Conservation (phyloP, 1,140 invertebrate genomes). For the Apis florea region DNA sequence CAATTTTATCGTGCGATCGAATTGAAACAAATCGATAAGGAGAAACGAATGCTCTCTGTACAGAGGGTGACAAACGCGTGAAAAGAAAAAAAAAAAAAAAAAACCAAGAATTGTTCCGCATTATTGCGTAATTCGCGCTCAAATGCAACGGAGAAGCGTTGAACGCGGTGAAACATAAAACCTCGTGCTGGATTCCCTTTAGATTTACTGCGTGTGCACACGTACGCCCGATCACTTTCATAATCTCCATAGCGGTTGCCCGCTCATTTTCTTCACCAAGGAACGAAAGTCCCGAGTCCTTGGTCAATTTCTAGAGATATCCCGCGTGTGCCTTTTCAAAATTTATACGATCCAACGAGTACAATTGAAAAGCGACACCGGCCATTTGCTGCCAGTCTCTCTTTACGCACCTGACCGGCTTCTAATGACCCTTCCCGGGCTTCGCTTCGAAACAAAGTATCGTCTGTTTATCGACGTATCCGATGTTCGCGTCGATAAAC, state of each 20-base stretch:
- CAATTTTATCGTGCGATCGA: background rate
- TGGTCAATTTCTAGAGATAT: constrained; percentile 29
- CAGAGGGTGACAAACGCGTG: background rate
- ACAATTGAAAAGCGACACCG: constrained; percentile 36
- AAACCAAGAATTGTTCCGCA: background rate
- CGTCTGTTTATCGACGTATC: background rate
- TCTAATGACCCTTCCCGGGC: background rate
- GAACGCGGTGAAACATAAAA: constrained; percentile 31
- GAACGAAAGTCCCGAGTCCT: constrained; percentile 32
- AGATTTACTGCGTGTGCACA: constrained; percentile 32
- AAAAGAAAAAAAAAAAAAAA: background rate
- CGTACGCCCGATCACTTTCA: constrained; percentile 32
- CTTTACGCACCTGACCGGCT: background rate
- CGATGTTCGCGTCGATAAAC: background rate
- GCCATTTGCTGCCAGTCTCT: constrained; percentile 14
- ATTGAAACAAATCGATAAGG: background rate
- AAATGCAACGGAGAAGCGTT: background rate
- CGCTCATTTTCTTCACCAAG: constrained; percentile 11
- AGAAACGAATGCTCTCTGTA: rapidly evolving
- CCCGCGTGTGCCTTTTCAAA: background rate
- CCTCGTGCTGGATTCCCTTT: constrained; percentile 8
- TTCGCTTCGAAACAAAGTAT: background rate
- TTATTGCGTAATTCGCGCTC: constrained; percentile 17
- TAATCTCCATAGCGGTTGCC: constrained; percentile 17
- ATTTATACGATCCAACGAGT: constrained; percentile 33